phyloP scores from a whole-genome alignment of 2,888 invertebrate genomes.

The Hemithea aestivaria region DNA sequence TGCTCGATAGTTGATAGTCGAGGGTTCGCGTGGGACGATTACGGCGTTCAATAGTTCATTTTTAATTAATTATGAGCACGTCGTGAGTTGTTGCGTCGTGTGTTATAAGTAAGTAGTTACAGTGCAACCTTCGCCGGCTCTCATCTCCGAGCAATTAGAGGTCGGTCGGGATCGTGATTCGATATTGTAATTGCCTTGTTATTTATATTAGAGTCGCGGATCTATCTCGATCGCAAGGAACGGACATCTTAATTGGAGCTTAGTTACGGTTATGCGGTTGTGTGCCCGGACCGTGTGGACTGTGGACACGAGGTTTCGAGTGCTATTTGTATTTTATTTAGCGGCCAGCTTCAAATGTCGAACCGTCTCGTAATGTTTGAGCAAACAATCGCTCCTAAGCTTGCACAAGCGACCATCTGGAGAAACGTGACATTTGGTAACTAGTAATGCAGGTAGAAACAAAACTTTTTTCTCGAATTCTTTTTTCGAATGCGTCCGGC shows the following conservation, averaged over 20 bases:
- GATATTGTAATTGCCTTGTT: constrained; percentile 71
- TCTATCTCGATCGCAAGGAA: constrained; percentile 65
- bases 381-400: constrained; percentile 67
- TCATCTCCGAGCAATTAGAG: constrained; percentile 66
- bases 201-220: constrained; percentile 64
- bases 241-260: constrained; percentile 70
- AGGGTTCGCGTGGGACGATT: constrained; percentile 65
- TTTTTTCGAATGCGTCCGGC: constrained; percentile 47
- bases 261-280: constrained; percentile 66
- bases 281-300: constrained; percentile 56
- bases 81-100: constrained; percentile 40
- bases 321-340: constrained; percentile 75
- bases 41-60: constrained; percentile 60
- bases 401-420: constrained; percentile 76
- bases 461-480: constrained; percentile 48
- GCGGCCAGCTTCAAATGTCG: constrained; percentile 76
- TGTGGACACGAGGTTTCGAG: constrained; percentile 63
- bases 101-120: constrained; percentile 52
- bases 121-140: constrained; percentile 53
- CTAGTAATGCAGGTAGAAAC: constrained; percentile 53
- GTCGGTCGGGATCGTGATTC: constrained; percentile 65
- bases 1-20: constrained; percentile 66
- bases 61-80: constrained; percentile 65
- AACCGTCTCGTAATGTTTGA: constrained; percentile 76
- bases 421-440: constrained; percentile 71